A percentile compares a stretch with the other conserved stretches of the same genome.
Evolutionary conservation across 23 tunicate species (phyloP).

Genomic region (Styela plicata): DNA sequence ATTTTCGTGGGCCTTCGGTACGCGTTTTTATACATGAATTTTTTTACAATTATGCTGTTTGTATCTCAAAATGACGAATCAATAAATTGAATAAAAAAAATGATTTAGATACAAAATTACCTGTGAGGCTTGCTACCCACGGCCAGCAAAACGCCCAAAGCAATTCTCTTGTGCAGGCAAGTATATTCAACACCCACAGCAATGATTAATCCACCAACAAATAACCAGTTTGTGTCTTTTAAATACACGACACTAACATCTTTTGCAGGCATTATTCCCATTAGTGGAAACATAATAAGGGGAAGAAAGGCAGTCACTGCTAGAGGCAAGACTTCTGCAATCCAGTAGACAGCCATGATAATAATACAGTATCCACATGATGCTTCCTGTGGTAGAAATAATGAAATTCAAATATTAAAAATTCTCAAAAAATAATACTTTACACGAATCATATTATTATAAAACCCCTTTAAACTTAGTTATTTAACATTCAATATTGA

Average conservation of each 20-base stretch:
- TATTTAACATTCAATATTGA: too few relatives aligned
- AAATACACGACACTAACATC: conserved; percentile 62
- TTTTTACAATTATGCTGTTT: too few relatives aligned
- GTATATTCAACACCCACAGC: conserved; percentile 58
- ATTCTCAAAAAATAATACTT: too few relatives aligned
- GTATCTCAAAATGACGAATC: too few relatives aligned
- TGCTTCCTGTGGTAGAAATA: conserved; percentile 31
- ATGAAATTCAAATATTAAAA: too few relatives aligned
- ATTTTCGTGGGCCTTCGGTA: too few relatives aligned
- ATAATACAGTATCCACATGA: conserved; percentile 60
- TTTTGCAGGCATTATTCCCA: conserved; percentile 59
- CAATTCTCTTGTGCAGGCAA: conserved; percentile 52
- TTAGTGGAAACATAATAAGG: conserved; percentile 48
- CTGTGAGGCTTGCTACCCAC: conserved; percentile 52
- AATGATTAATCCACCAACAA: conserved; percentile 56
- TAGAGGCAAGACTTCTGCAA: conserved; percentile 56
- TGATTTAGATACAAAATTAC: too few relatives aligned
- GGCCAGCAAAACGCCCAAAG: conserved; percentile 38
- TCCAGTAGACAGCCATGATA: conserved; percentile 68
- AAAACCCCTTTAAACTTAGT: too few relatives aligned
- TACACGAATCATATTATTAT: too few relatives aligned
- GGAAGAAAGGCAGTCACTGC: conserved; percentile 64
- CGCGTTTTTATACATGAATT: too few relatives aligned
- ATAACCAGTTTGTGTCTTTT: conserved; percentile 57
- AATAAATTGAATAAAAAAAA: too few relatives aligned